phyloP scores from a whole-genome alignment of 2,797 vertebrate species.

The Petrocephalus sullivani region DNA sequence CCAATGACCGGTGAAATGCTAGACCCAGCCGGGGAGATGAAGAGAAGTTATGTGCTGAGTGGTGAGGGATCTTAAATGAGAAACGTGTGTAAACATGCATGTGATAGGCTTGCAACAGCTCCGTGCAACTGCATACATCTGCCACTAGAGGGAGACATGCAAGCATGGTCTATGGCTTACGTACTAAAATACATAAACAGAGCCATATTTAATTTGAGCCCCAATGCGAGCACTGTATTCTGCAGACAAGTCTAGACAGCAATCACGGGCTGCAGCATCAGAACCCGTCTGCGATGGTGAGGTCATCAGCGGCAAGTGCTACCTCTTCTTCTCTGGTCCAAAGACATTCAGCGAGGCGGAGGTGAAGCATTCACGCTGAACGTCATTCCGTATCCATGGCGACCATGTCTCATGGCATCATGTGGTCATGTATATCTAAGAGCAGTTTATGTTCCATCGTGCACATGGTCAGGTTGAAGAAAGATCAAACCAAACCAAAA shows the following conservation, averaged over 20 bases:
- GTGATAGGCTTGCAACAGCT: not conserved
- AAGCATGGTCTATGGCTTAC: not conserved
- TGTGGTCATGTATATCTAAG: not conserved
- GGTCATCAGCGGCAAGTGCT: conserved; percentile 53
- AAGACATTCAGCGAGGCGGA: conserved; percentile 55
- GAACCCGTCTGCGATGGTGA: conserved; percentile 45
- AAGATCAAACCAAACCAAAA: not conserved
- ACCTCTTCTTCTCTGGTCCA: conserved; percentile 48
- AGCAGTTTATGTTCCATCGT: not conserved
- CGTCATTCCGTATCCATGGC: not conserved
- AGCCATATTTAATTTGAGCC: not conserved
- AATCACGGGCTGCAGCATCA: not conserved
- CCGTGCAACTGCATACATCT: not conserved
- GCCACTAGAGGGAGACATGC: not conserved
- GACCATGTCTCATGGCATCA: not conserved
- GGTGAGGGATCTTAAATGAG: conserved; percentile 37
- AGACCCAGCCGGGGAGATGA: conserved; percentile 39
- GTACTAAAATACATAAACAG: not conserved
- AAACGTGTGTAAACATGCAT: not conserved
- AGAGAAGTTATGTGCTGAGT: conserved; percentile 35
- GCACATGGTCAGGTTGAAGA: not conserved
- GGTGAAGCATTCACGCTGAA: conserved; percentile 39
- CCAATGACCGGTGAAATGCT: conserved; percentile 19
- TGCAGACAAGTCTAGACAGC: not conserved
- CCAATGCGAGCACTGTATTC: not conserved